Evolutionary conservation across 1,140 invertebrate genomes (phyloP).

Genomic region (Drosophila mayri): DNA sequence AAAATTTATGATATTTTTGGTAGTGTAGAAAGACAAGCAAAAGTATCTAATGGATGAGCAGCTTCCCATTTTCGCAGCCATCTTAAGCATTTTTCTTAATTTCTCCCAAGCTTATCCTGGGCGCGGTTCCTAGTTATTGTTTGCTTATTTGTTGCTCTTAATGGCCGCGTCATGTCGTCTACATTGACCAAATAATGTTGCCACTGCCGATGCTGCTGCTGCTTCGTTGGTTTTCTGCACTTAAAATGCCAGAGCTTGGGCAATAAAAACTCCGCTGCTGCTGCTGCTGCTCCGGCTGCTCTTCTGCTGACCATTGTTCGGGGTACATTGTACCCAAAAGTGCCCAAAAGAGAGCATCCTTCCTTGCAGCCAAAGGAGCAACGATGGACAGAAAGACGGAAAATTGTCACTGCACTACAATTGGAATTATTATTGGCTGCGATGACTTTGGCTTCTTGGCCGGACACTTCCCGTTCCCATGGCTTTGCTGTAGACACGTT

Average conservation of each 20-base stretch:
- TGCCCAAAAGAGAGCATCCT: conserved; percentile 57
- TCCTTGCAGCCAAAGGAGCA: conserved; percentile 6
- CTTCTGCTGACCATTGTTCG: conserved; percentile 72
- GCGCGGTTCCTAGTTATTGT: conserved; percentile 59
- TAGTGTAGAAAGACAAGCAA: not conserved
- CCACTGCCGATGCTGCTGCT: conserved; percentile 35
- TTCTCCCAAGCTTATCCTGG: conserved; percentile 50
- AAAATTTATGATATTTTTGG: not conserved
- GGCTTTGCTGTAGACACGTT: conserved; percentile 60
- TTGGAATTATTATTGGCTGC: conserved; percentile 84
- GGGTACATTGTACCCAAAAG: conserved; percentile 79
- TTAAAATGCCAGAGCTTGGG: conserved; percentile 74
- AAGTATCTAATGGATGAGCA: not conserved
- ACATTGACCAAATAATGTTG: conserved; percentile 83
- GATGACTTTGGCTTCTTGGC: conserved; percentile 83
- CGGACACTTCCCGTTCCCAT: conserved; percentile 35
- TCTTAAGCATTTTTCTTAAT: conserved; percentile 62
- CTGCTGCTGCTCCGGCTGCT: conserved; percentile 15
- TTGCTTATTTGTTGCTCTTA: conserved; percentile 84
- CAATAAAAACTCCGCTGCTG: conserved; percentile 68
- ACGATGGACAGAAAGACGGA: conserved; percentile 26
- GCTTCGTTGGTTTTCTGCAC: conserved; percentile 55
- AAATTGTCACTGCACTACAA: conserved; percentile 83
- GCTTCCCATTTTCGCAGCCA: conserved; percentile 11
- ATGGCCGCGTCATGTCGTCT: conserved; percentile 82